phyloP scores from a whole-genome alignment of 2,797 vertebrate species.

The Echiichthys vipera region DNA sequence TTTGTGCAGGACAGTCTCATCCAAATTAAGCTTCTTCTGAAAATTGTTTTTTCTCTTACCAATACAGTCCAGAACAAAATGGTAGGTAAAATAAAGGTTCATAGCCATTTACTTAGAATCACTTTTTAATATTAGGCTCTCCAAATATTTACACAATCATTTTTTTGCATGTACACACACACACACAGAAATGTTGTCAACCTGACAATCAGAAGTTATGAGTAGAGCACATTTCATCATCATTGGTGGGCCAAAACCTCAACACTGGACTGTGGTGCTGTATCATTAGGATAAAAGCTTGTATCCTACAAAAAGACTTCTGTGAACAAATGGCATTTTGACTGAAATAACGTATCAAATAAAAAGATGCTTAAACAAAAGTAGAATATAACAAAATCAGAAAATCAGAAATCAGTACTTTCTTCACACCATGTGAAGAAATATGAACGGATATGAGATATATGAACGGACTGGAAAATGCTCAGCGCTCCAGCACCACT shows the following conservation, averaged over 20 bases:
- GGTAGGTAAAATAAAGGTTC: not conserved
- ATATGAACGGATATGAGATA: too few species aligned
- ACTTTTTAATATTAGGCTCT: slow-evolving; percentile 52
- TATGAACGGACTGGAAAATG: not conserved
- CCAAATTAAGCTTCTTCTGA: not conserved
- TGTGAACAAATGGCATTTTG: not conserved
- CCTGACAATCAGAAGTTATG: not conserved
- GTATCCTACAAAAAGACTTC: not conserved
- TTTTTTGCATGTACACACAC: slow-evolving; percentile 33
- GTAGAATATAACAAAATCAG: not conserved
- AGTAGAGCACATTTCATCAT: not conserved
- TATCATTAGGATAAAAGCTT: not conserved
- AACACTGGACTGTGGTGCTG: not conserved
- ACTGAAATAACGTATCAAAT: slow-evolving; percentile 2
- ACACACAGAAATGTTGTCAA: not conserved
- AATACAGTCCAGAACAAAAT: not conserved
- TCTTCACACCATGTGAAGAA: not conserved
- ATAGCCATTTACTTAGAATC: slow-evolving; percentile 10
- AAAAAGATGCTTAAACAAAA: not conserved
- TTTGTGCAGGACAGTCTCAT: not conserved
- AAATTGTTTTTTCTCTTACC: not conserved
- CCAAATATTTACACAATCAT: slow-evolving; percentile 50
- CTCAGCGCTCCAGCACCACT: not conserved
- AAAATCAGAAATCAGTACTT: not conserved
- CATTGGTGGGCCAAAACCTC: not conserved